phyloP scores from a whole-genome alignment of 2,113 vertebrate species.

The Megalops atlanticus region DNA sequence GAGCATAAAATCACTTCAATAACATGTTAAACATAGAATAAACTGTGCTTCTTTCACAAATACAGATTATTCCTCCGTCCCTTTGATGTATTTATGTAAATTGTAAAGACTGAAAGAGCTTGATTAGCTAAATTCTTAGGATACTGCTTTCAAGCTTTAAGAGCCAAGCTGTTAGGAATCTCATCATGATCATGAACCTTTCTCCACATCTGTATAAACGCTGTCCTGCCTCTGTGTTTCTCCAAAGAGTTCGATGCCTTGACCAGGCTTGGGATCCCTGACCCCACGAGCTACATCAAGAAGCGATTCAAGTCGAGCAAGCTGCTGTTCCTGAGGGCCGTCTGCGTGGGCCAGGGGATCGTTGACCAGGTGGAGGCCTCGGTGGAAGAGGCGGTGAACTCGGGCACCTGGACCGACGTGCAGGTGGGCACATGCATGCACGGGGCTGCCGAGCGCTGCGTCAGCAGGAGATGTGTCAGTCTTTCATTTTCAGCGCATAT shows the following conservation, averaged over 20 bases:
- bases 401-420: conserved; percentile 86
- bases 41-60: neutral
- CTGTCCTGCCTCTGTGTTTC: neutral
- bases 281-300: conserved; percentile 84
- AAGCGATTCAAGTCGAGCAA: conserved; percentile 85
- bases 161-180: neutral
- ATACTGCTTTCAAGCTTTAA: neutral
- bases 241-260: conserved; percentile 88
- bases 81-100: too few species aligned
- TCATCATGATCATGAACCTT: neutral
- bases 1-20: neutral
- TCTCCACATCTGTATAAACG: neutral
- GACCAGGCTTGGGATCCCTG: conserved; percentile 88
- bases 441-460: neutral
- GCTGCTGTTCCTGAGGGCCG: conserved; percentile 82
- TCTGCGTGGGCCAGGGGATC: conserved; percentile 84
- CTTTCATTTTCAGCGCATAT: neutral
- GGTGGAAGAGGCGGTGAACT: conserved; percentile 89
- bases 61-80: too few species aligned
- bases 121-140: too few species aligned
- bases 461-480: neutral
- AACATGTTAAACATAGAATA: neutral
- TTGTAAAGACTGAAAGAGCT: too few species aligned
- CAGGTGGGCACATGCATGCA: conserved; percentile 66
- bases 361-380: conserved; percentile 94